Conservation (phyloP, 1,140 invertebrate species). For the Macrosteles quadrilineatus region DNA sequence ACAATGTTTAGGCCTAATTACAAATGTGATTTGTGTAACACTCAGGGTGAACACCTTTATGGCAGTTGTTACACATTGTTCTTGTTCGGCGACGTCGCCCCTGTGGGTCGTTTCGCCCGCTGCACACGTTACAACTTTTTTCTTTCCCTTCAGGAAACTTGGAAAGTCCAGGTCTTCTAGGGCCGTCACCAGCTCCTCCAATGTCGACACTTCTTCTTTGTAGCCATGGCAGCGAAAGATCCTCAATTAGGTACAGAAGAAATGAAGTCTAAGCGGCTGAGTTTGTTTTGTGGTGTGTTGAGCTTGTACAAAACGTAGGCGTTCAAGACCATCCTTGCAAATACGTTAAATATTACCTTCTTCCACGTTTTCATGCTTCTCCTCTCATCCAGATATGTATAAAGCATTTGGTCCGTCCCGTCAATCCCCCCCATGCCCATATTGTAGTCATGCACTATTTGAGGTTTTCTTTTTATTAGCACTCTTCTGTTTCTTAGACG, state of each 20-base stretch:
- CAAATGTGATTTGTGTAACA: too few species aligned
- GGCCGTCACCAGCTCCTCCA: not conserved
- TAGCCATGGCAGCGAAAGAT: not conserved
- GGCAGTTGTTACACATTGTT: slow-evolving; percentile 13
- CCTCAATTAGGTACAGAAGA: not conserved
- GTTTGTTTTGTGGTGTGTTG: not conserved
- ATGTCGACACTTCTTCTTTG: not conserved
- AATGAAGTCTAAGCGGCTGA: not conserved
- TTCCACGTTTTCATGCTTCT: not conserved
- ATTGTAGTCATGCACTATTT: too few species aligned
- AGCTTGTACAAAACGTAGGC: slow-evolving; percentile 1
- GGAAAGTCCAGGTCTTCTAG: not conserved
- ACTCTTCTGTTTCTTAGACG: too few species aligned
- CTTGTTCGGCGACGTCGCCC: not conserved
- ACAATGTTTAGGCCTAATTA: too few species aligned
- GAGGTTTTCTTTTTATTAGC: too few species aligned
- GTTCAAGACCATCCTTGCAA: not conserved
- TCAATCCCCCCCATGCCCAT: too few species aligned
- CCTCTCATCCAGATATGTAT: not conserved
- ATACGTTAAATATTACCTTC: not conserved
- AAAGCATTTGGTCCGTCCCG: too few species aligned
- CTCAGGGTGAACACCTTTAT: too few species aligned
- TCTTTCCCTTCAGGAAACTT: slow-evolving; percentile 7
- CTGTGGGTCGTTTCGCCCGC: not conserved
- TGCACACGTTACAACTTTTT: slow-evolving; percentile 11